A percentile compares a stretch with the other conserved stretches of the same genome.
These are phyloP conservation scores for Polyploca ridens DNA, from an alignment of 2,888 invertebrate genomes.

Conservation along the genomic window DNA sequence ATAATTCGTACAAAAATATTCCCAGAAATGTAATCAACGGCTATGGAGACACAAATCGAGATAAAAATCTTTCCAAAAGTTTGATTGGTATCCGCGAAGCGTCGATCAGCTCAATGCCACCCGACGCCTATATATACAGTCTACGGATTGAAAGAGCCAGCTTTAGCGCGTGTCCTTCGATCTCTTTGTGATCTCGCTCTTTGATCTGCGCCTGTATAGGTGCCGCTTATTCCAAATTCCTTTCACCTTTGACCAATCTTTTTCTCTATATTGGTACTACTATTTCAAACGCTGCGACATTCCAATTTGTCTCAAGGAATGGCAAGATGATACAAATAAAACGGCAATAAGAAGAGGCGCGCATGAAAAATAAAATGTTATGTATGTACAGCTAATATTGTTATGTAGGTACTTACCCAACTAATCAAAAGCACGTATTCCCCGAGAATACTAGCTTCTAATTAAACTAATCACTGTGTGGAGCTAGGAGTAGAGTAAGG, in stretches of 20 bases:
- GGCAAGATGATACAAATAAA: too few relatives aligned
- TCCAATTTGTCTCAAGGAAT: not conserved
- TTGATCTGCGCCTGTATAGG: slow-evolving; percentile 53
- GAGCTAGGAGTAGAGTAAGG: not conserved
- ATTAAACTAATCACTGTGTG: not conserved
- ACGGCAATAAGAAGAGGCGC: too few relatives aligned
- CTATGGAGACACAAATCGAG: slow-evolving; percentile 19
- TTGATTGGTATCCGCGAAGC: slow-evolving; percentile 34
- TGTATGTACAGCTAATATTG: not conserved
- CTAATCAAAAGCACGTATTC: not conserved
- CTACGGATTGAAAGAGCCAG: slow-evolving; percentile 26
- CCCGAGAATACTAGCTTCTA: not conserved
- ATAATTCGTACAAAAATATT: not conserved
- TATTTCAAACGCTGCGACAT: slow-evolving; percentile 21
- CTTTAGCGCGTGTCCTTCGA: slow-evolving; percentile 44
- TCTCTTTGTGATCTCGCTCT: slow-evolving; percentile 58
- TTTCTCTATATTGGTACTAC: slow-evolving; percentile 39
- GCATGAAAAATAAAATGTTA: not conserved
- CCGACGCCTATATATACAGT: slow-evolving; percentile 32
- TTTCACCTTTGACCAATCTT: slow-evolving; percentile 65
- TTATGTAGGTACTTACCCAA: not conserved
- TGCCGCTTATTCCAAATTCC: slow-evolving; percentile 57
- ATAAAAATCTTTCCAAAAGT: slow-evolving; percentile 25
- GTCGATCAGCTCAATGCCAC: slow-evolving; percentile 40
- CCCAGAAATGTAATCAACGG: slow-evolving; percentile 2